phyloP scores from a whole-genome alignment of 2,113 vertebrate genomes.

The Euleptes europaea region DNA sequence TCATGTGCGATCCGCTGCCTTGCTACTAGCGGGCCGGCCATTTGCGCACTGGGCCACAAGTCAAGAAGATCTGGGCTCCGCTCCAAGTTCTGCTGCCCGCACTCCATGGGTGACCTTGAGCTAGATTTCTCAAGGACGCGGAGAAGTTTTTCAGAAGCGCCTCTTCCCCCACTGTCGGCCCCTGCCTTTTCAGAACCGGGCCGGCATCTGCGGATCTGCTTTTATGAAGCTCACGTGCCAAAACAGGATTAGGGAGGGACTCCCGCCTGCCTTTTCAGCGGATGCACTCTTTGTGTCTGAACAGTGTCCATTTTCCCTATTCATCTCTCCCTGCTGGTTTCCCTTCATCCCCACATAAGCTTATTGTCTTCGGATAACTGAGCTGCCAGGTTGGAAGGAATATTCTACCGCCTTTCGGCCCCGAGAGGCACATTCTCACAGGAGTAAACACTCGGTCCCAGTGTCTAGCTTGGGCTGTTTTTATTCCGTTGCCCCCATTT shows the following conservation, averaged over 20 bases:
- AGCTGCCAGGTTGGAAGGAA: background rate
- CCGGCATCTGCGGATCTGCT: background rate
- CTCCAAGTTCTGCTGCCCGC: conserved; percentile 10
- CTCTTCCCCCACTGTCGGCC: background rate
- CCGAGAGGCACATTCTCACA: background rate
- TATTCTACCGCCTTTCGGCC: background rate
- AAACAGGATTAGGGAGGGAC: background rate
- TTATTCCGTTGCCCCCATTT: background rate
- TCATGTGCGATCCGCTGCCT: conserved; percentile 12
- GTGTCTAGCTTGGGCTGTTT: background rate
- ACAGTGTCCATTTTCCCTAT: conserved; percentile 1
- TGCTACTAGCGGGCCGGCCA: background rate
- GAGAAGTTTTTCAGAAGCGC: background rate
- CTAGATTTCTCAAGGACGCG: conserved; percentile 6
- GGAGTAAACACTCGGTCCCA: background rate
- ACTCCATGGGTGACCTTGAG: background rate
- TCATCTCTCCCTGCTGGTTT: background rate
- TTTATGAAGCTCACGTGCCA: background rate
- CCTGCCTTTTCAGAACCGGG: background rate
- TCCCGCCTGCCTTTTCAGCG: background rate
- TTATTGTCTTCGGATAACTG: background rate
- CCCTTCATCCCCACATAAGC: background rate
- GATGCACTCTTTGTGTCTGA: background rate
- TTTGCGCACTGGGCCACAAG: conserved; percentile 13
- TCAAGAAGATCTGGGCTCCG: conserved; percentile 7